Evolutionary conservation across 1,140 invertebrate genomes (phyloP).

Genomic region (Lamellibrachia luymesi): DNA sequence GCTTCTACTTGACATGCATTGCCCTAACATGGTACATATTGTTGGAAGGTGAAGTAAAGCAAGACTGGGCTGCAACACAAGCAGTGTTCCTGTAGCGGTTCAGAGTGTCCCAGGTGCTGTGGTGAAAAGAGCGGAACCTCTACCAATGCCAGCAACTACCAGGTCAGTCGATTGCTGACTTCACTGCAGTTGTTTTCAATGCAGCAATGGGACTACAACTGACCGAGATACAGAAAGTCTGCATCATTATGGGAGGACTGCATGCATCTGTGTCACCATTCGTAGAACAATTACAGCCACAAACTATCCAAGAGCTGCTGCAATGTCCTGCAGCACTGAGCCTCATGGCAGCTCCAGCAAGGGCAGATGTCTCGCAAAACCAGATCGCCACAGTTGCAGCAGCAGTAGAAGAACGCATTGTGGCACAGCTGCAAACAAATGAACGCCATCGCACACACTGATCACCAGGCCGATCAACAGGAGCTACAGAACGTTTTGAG

Average conservation of each 20-base stretch:
- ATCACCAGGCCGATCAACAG: background rate
- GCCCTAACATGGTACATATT: background rate
- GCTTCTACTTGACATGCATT: background rate
- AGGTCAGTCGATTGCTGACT: background rate
- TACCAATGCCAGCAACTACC: background rate
- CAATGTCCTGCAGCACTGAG: background rate
- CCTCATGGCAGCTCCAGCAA: background rate
- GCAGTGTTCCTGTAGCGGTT: background rate
- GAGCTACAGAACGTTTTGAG: background rate
- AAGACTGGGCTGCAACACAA: background rate
- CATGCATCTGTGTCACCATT: background rate
- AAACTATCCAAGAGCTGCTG: background rate
- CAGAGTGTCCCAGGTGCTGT: background rate
- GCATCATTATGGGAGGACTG: background rate
- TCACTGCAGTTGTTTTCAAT: background rate
- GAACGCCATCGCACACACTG: background rate
- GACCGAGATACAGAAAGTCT: background rate
- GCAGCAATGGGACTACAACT: background rate
- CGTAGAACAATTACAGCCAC: background rate
- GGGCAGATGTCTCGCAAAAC: background rate
- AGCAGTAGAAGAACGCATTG: background rate
- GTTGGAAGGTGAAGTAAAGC: background rate
- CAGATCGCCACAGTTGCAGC: background rate
- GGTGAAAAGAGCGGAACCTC: background rate
- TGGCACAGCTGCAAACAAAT: background rate